These are phyloP conservation scores for Elephas maximus DNA, from an alignment of 2,113 vertebrate genomes.

Conservation along the genomic window DNA sequence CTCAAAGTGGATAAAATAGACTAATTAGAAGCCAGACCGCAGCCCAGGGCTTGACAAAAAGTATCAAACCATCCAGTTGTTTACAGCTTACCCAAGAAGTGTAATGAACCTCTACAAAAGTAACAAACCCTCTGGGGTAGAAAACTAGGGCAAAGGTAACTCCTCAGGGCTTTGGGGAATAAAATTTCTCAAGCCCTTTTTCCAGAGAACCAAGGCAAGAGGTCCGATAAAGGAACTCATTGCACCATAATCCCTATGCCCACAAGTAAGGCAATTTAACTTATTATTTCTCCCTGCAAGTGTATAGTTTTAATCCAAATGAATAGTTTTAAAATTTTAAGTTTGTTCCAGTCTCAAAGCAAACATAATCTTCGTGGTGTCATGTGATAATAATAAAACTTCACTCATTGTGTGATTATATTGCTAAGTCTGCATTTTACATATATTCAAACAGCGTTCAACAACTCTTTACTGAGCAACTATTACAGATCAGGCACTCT, in stretches of 20 bases:
- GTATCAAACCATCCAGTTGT: background rate
- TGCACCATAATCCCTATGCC: background rate
- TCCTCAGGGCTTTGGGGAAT: too few relatives aligned
- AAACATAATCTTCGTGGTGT: background rate
- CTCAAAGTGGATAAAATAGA: background rate
- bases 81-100: background rate
- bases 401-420: background rate
- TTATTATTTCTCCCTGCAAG: slow-evolving; percentile 3
- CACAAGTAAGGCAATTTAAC: background rate
- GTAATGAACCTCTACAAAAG: background rate
- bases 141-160: background rate
- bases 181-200: background rate
- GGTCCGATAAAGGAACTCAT: too few relatives aligned
- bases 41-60: background rate
- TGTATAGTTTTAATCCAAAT: background rate
- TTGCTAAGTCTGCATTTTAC: background rate
- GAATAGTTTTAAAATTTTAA: background rate
- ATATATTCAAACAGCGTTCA: background rate
- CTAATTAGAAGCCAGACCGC: too few relatives aligned
- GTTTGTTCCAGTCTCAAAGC: background rate
- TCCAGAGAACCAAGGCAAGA: background rate
- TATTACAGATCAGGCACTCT: background rate
- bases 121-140: background rate
- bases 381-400: background rate
- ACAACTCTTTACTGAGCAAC: background rate